Base-by-base conservation (phyloP, 1,140 invertebrate species). In the Manduca sexta region DNA sequence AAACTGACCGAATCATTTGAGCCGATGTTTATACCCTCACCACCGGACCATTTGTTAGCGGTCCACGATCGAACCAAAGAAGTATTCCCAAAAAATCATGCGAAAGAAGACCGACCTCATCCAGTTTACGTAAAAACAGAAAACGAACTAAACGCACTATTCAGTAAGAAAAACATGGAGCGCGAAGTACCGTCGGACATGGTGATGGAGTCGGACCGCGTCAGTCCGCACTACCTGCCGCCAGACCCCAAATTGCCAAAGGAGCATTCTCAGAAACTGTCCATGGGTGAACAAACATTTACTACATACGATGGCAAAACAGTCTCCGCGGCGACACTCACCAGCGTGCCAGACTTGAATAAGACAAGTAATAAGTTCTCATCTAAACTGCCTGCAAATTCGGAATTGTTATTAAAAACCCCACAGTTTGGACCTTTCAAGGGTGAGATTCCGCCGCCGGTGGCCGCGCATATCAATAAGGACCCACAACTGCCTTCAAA, bases 11-110 rank as follows among this genome's bases (percentile, higher is more conserved):
- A 90, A 74, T 84, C 82, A 31, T 93, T 93, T 64, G 91, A 92
- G 64, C 92, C 92, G 0, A 91, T 93, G 79, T 93, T 93, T 58
- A 90, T 93, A 61, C 91, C 92, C 3, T 93, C 92, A 4, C 91
- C 91, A 2, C 86, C 87, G 1, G 90, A 91, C 59, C 86, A 82
- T 56, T 50, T 84, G 11, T 34, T 83, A 47, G 68, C 74, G 8
- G 76, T 56, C 30, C 75, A 80, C 74, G 87, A 79, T 62, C 85
- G 56, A 63, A 80, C 74, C 21, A 84, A 74, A 63, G 76, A 79
- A 73, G 55, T 82, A 46, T 88, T 76, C 58, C 58, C 78, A 1
- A 56, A 61, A 44, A 68, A 86, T 55, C 83, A 80, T 44, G 83
- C 74, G 34, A 81, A 77, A 59, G 74, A 87, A 69, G 85, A 86